Evolutionary conservation across 2,113 vertebrate species (phyloP), one percentile per base, ranked within the genome.

Genomic region (Cyanoramphus novaezelandiae): DNA sequence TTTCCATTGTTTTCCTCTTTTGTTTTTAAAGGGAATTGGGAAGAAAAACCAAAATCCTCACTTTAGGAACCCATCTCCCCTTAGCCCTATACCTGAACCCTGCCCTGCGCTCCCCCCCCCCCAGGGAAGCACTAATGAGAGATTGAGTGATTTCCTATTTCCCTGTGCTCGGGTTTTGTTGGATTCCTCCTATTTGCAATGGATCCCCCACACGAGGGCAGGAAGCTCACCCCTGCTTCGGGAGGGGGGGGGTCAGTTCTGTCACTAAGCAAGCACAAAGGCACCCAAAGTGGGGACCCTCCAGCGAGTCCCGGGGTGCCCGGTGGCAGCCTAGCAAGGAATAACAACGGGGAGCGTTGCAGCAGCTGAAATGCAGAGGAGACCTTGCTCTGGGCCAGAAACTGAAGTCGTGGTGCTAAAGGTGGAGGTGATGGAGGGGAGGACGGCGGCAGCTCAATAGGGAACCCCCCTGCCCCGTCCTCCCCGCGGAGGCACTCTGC

Each of bases 391-490:
- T 65, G 95, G 93, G 86, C 77, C 91, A 88, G 23, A 41, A 33
- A 43, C 37, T 46, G 68, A 62, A 92, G 70, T 92, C 83, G n/a
- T 82, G 95, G 95, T 50, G 74, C 96, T 98, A 94, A 97, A 84
- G 94, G 90, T 91, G 92, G 85, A 94, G 95, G 93, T n/a, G 80
- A 80, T 81, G 94, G 79, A 91, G 93, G 90, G 93, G 95, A 93
- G 82, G 83, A 90, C 46, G 88, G 60, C 44, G 88, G 92, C 62
- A 77, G 75, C 63, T 98, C 98, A 98, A 91, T 98, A 98, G 87
- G 98, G 98, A 92, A 97, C 96, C 92, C 98, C 98, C 95, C 98
- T 96, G 49, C 98, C 98, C 88, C 97, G 97, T 47, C 98, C 98
- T 41, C 98, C 98, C 96, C 98, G 95, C 15, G 98, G 94, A 88